Conservation (phyloP, 1,140 invertebrate genomes). For the Triops longicaudatus region DNA sequence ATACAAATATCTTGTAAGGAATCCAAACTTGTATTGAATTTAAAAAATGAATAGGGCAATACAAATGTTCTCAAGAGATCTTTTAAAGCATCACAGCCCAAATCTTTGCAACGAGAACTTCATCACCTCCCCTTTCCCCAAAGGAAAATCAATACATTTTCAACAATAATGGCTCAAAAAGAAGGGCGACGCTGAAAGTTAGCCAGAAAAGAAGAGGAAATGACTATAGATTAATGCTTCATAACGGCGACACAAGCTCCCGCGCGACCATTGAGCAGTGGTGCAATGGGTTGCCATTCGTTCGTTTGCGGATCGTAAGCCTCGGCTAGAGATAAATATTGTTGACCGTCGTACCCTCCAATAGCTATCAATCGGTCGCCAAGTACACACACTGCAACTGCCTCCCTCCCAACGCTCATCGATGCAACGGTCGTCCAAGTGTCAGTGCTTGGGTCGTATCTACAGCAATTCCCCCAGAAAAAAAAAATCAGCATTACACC, state of each 20-base stretch:
- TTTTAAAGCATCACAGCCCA: not conserved
- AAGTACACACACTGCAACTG: slow-evolving; percentile 80
- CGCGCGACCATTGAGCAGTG: slow-evolving; percentile 67
- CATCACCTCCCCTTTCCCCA: not conserved
- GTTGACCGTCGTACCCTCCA: slow-evolving; percentile 91
- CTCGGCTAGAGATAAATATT: slow-evolving; percentile 82
- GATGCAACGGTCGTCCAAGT: slow-evolving; percentile 83
- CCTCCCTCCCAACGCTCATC: slow-evolving; percentile 76
- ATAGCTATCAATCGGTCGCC: slow-evolving; percentile 82
- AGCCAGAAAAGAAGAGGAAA: not conserved
- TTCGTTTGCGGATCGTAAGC: slow-evolving; percentile 84
- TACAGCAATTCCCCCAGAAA: slow-evolving; percentile 37
- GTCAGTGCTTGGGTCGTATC: slow-evolving; percentile 67
- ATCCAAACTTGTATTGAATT: no score
- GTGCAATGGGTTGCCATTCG: slow-evolving; percentile 70
- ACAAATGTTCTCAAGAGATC: not conserved
- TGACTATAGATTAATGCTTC: slow-evolving; percentile 29
- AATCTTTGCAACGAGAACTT: not conserved
- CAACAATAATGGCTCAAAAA: not conserved
- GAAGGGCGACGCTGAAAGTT: not conserved
- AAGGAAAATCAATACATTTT: not conserved
- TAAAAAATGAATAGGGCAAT: not conserved
- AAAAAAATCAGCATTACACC: slow-evolving; percentile 33
- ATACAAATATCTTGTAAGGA: no score
- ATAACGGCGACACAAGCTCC: slow-evolving; percentile 73